Evolutionary conservation across 2,113 vertebrate genomes (phyloP).

Genomic region (Pimephales promelas): DNA sequence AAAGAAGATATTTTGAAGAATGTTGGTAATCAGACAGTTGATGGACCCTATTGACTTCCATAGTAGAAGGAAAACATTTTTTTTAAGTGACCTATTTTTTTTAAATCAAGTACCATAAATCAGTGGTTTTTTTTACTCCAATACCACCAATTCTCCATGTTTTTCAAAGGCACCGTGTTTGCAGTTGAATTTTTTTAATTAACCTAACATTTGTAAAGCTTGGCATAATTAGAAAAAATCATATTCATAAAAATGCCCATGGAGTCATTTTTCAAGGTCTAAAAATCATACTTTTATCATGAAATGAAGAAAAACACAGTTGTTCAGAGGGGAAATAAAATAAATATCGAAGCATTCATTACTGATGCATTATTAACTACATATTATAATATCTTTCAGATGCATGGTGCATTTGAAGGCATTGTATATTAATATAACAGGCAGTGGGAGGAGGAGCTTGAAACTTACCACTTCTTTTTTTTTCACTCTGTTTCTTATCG

Average conservation of each 20-base stretch:
- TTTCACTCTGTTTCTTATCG: slow-evolving; percentile 45
- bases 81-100: too few relatives aligned
- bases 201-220: neutral
- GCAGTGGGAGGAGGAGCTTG: slow-evolving; percentile 5
- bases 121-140: too few relatives aligned
- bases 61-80: too few relatives aligned
- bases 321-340: neutral
- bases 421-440: neutral
- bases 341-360: neutral
- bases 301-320: neutral
- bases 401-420: neutral
- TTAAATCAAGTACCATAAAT: too few relatives aligned
- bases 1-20: too few relatives aligned
- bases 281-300: neutral
- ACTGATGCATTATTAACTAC: neutral
- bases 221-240: neutral
- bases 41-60: too few relatives aligned
- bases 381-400: neutral
- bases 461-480: neutral
- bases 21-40: too few relatives aligned
- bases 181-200: neutral
- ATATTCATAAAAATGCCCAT: neutral
- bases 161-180: too few relatives aligned
- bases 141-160: too few relatives aligned
- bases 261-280: neutral